phyloP scores from a whole-genome alignment of 2,888 invertebrate species.

The Athetis lepigone region DNA sequence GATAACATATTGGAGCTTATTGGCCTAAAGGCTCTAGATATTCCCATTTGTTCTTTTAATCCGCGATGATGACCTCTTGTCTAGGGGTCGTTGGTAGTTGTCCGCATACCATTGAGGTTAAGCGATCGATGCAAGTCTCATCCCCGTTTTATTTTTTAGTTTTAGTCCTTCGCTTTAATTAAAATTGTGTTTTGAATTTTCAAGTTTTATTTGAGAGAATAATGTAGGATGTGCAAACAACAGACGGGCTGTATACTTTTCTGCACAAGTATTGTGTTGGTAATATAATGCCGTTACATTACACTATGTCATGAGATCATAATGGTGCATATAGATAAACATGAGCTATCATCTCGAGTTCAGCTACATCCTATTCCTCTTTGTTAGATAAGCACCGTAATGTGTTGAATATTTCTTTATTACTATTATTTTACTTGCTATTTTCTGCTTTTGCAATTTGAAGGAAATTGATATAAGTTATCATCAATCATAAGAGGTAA shows the following conservation, averaged over 20 bases:
- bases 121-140: slow-evolving; percentile 44
- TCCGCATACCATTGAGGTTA: slow-evolving; percentile 64
- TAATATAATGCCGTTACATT: slow-evolving; percentile 31
- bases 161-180: neutral
- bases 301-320: slow-evolving; percentile 25
- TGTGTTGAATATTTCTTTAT: neutral
- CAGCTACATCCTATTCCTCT: slow-evolving; percentile 34
- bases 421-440: neutral
- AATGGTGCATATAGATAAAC: slow-evolving; percentile 19
- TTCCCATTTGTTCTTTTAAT: slow-evolving; percentile 64
- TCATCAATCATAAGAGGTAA: neutral
- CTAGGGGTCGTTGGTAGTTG: slow-evolving; percentile 64
- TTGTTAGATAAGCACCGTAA: neutral
- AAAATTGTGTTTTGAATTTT: neutral
- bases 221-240: neutral
- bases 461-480: neutral
- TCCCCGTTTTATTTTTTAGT: no score
- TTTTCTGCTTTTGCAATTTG: neutral
- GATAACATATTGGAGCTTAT: neutral
- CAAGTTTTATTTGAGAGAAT: neutral
- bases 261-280: slow-evolving; percentile 6
- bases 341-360: slow-evolving; percentile 24
- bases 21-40: slow-evolving; percentile 36
- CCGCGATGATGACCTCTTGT: slow-evolving; percentile 67
- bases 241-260: neutral